Percentiles rank a stretch among this genome's conserved stretches.
Evolutionary conservation across 2,888 invertebrate genomes (phyloP).

Genomic region (Terebella lapidaria): DNA sequence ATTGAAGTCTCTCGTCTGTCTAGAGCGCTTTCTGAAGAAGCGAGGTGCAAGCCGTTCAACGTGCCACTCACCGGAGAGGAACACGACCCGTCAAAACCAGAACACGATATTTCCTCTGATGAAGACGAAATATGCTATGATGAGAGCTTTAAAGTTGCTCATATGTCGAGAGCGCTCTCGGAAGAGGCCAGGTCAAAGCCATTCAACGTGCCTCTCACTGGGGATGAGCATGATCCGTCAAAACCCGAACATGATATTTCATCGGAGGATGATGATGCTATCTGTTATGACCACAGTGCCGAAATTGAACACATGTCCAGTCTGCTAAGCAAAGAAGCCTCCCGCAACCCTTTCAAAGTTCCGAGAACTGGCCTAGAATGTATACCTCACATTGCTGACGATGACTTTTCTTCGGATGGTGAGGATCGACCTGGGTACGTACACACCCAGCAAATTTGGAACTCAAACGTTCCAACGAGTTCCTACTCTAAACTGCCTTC

Average conservation of each 20-base stretch:
- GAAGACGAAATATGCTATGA: neutral
- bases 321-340: neutral
- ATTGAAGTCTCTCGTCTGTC: neutral
- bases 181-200: neutral
- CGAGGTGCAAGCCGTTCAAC: neutral
- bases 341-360: constrained; percentile 2
- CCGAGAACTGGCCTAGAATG: neutral
- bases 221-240: neutral
- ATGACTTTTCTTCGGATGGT: constrained; percentile 2
- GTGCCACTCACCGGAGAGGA: constrained; percentile 7
- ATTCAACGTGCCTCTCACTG: neutral
- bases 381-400: constrained; percentile 2
- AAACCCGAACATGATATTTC: neutral
- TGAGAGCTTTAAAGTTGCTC: neutral
- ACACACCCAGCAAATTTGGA: too few relatives aligned
- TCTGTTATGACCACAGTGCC: neutral
- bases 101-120: constrained; percentile 1
- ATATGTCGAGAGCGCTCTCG: neutral
- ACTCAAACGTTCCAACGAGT: too few relatives aligned
- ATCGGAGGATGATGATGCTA: neutral
- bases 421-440: too few relatives aligned
- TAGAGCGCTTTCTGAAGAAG: neutral
- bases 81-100: constrained; percentile 3
- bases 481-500: too few relatives aligned
- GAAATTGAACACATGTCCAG: neutral